Base-by-base conservation (phyloP, 2,888 invertebrate species). In the Lapara coniferarum region DNA sequence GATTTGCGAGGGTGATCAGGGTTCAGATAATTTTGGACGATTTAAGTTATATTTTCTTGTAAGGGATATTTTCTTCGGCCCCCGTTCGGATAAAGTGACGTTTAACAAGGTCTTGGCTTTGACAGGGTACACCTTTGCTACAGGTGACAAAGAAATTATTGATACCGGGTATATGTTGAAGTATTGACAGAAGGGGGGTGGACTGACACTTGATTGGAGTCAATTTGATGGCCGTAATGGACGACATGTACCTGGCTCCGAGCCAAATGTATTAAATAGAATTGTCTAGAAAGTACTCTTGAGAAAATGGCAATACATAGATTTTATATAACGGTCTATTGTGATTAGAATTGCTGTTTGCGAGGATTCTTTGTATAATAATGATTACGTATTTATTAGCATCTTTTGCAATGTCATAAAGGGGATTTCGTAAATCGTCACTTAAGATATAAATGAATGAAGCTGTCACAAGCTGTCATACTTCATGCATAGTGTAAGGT, bases 81-180 rank as follows among this genome's bases (percentile, higher is more conserved):
- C 85, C 79, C 76, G 78, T 74, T n/a, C 73, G 58, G 63, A 82
- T 85, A 85, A 87, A 81, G 78, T 84, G 82, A 84, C 82, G 74
- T 80, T 81, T 90, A 89, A 89, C 84, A 81, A 87, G 82, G 78
- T 73, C 77, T 81, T 86, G 87, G 82, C 87, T 90, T 87, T 89
- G 91, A 89, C 89, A 90, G 85, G 78, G 75, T 78, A 89, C 84
- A 89, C 83, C 87, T 86, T 85, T 88, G 85, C 84, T 81, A 82
- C 79, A 73, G 77, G 79, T 85, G 82, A 83, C 81, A 82, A 78
- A 81, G 77, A 79, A 81, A 84, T 84, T 85, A 85, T 82, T 73
- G 75, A 71, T 71, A 71, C 73, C 72, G 37, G 66, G 66, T 74
- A 75, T 74, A 75, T 73, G 67, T 37, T 71, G 25, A 53, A 51